Base-by-base conservation (phyloP, 1,140 invertebrate genomes). In the Lineus longissimus region DNA sequence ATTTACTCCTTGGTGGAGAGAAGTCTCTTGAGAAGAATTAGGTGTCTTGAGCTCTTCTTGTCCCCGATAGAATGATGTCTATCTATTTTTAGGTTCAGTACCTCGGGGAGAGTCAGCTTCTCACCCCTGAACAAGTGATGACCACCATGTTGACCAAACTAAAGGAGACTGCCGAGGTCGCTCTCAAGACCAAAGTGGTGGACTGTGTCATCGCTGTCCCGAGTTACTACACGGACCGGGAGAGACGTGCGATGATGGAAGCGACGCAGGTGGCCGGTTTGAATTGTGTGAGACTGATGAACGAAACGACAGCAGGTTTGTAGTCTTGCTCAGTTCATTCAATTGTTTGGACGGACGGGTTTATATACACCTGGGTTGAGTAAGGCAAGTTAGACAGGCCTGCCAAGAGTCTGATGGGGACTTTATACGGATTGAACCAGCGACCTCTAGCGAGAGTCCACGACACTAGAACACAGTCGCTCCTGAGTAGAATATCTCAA, bases 161-260 rank as follows among this genome's bases (percentile, higher is more conserved):
- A 54, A 98, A 97, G 80, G 90, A 94, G 73, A 91, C 89, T 60
- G 92, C 95, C 17, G 90, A 93, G 70, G 85, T 79, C 62, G 91
- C 89, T n/a, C 81, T 97, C 57, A 89, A 92, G 75, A 93, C 91
- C 22, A 91, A 93, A 79, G 89, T 97, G 22, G 77, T 95, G 76
- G 97, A 99, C 82, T 97, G 94, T 83, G 97, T 99, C 2, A 93
- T 98, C 70, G 93, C 94, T 61, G 94, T 97, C 65, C 97, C 97
- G 51, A 90, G 89, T 54, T 99, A 91, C 82, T 98, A 89, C 74
- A 97, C 94, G 19, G 96, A 98, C 84, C 86, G 88, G 60, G 95
- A 99, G 83, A 86, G 96, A 72, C 88, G 92, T 76, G 91, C 94
- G 19, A 79, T 99, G 30, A 79, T 97, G 15, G 93, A 97, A 84